Evolutionary conservation across 2,888 invertebrate species (phyloP).

Genomic region (Napeogenes inachia): DNA sequence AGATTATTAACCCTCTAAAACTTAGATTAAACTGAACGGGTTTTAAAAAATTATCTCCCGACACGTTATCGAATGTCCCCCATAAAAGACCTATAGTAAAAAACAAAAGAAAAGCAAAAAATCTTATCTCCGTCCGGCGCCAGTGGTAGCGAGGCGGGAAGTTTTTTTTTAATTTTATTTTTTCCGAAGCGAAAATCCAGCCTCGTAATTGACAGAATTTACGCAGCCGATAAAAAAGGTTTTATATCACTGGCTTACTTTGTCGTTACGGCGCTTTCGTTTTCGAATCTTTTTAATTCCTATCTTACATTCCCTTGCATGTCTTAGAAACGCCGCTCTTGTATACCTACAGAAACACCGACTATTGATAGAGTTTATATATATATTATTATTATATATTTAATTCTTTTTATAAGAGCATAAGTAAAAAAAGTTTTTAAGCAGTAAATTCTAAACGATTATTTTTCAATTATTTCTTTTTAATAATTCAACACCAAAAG

Average conservation of each 20-base stretch:
- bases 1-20: constrained; percentile 27
- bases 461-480: too few relatives aligned
- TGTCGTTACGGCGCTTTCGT: constrained; percentile 21
- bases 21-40: constrained; percentile 34
- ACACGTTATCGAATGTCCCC: constrained; percentile 43
- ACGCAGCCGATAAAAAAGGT: constrained; percentile 56
- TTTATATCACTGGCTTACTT: constrained; percentile 40
- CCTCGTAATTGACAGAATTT: constrained; percentile 65
- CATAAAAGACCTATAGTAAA: constrained; percentile 56
- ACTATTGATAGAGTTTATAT: not conserved
- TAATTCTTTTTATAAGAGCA: too few relatives aligned
- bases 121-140: constrained; percentile 58
- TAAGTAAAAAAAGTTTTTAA: too few relatives aligned
- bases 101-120: constrained; percentile 50
- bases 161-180: constrained; percentile 36
- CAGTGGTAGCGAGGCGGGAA: constrained; percentile 50
- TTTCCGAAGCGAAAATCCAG: constrained; percentile 40
- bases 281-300: constrained; percentile 23
- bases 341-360: not conserved
- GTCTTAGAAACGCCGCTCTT: constrained; percentile 19
- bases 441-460: too few relatives aligned
- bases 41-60: constrained; percentile 41
- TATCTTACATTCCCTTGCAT: constrained; percentile 20
- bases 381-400: not conserved
- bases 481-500: too few relatives aligned